Base-by-base conservation (phyloP, 2,888 invertebrate genomes). In the Athalia cordata region DNA sequence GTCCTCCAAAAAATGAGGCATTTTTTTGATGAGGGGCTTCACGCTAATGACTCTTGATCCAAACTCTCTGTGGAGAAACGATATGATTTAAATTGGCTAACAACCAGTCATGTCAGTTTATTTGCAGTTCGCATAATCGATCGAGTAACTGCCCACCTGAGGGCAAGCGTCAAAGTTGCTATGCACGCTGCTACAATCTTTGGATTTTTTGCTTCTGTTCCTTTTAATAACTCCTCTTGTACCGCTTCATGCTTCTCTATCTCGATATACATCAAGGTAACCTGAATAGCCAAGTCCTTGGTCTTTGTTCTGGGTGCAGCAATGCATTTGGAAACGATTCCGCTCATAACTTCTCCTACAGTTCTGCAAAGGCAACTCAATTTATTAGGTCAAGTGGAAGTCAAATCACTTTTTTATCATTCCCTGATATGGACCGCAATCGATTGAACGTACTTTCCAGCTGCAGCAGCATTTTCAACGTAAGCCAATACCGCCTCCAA, bases 161-260 rank as follows among this genome's bases (percentile, higher is more conserved):
- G 90, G 0, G 96, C 95, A 64, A 94, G 93, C 45, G 95, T 95
- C 6, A 96, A 90, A 0, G 95, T 93, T 5, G 94, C 92, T 3
- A 96, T 93, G 89, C 97, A 98, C 0, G 96, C 98, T 0, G 96
- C 92, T 0, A 98, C 96, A 80, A 98, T 96, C 91, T 98, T 99
- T 0, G 99, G 99, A 90, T 98, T 98, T 90, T 99, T 99, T 84
- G 96, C 96, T 65, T 97, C 96, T 91, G 97, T 95, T 55, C 99
- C 99, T 91, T 98, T 98, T 29, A 98, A 91, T 2, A 99, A 91
- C 89, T 98, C 98, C 83, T 99, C 99, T 84, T 95, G 92, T 0
- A 97, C 97, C 9, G 94, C 91, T 82, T 99, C 99, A 80, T 96
- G 95, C 88, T 98, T 98, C 87, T 99, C 99, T 85, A 98, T 97